Conservation (phyloP, 2,113 vertebrate genomes). For the Fulmarus glacialis region DNA sequence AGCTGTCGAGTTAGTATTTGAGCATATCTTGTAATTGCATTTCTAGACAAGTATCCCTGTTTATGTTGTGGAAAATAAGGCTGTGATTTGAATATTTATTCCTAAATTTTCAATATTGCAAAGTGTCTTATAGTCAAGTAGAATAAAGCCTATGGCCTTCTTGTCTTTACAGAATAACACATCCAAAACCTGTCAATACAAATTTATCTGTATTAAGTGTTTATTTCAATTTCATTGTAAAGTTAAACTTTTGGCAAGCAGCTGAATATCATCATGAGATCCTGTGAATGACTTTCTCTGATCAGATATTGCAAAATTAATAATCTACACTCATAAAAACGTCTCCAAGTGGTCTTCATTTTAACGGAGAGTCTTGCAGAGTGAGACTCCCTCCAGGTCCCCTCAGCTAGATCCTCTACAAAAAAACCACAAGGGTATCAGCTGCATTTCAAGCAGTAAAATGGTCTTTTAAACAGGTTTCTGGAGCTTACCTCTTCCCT, state of each 20-base stretch:
- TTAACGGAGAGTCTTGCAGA: background rate
- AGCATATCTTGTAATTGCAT: background rate
- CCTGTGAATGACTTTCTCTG: background rate
- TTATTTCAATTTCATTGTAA: background rate
- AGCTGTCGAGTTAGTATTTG: background rate
- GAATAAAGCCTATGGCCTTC: background rate
- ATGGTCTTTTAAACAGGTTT: background rate
- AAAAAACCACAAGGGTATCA: background rate
- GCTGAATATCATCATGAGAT: background rate
- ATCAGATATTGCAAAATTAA: background rate
- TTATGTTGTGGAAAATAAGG: background rate
- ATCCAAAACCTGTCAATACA: background rate
- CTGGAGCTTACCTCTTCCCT: background rate
- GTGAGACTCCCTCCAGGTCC: background rate
- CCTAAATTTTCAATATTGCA: background rate
- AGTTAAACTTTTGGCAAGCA: background rate
- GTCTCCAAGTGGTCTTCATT: background rate
- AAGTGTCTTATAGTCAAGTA: background rate
- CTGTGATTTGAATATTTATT: background rate
- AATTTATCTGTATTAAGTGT: background rate
- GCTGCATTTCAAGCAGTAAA: background rate
- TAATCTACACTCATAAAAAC: background rate
- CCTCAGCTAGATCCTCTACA: background rate
- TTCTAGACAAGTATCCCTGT: background rate
- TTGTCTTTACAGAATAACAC: background rate